Base-by-base conservation (phyloP, 1,140 invertebrate species). In the Penaeus chinensis region DNA sequence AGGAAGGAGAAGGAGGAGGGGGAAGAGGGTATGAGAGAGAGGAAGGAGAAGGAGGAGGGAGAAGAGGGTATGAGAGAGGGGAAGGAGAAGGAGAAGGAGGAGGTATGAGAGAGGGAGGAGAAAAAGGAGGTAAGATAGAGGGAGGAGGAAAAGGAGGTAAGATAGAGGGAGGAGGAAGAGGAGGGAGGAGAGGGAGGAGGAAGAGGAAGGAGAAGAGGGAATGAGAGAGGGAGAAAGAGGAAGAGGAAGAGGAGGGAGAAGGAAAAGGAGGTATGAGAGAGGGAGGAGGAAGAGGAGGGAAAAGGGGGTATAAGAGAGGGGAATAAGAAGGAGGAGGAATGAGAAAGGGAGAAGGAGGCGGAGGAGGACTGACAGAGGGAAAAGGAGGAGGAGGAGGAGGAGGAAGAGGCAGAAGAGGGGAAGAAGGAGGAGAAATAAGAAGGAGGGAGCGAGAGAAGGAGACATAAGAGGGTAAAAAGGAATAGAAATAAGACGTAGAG, bases 121-220 rank as follows among this genome's bases (percentile, higher is more conserved):
- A 19, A 16, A 27, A 2, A n/a, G 61, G 54, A 18, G 54, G 82
- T 54, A 69, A 37, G 83, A 84, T 54, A 62, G 83, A 77, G 47
- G 62, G 71, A 77, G 83, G 76, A 60, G 62, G 71, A 76, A 3
- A 47, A 62, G 32, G 18, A 62, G 19, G 60, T 63, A 22, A 3
- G n/a, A 61, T 10, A 63, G 54, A 20, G 20, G 60, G 13, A 63
- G 80, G 62, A 63, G 60, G 27, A 27, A 22, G 11, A 47, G 47
- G 47, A 32, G 24, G 61, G 66, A 42, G 47, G 47, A 32, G 47
- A 2, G 13, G 22, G 24, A 78, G 19, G 27, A 32, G 27, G 18
- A 22, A 77, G 37, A 5, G 42, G 27, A 24, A 27, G 32, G 27
- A 37, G 27, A 27, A 18, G 54, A 27, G 54, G 27, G 54, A 24